Base-by-base conservation (phyloP, 2,888 invertebrate species). In the Seira musarum region DNA sequence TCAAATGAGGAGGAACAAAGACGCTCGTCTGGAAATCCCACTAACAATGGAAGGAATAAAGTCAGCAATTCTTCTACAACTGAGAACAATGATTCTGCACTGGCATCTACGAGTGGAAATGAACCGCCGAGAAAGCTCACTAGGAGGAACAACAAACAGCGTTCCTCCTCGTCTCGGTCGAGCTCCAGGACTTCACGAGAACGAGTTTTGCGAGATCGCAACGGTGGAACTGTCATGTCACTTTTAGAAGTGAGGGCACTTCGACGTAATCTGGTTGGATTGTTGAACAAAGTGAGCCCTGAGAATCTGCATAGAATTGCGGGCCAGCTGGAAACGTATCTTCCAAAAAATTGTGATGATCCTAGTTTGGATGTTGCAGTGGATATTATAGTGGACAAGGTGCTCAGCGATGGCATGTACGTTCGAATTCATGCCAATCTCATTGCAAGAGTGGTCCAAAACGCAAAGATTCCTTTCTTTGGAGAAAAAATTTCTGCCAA, bases 281-380 rank as follows among this genome's bases (percentile, higher is more conserved):
- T 83, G 19, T 25, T 86, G 49, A 86, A 86, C 71, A 84, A 84
- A 83, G 85, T 86, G 15, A 83, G 82, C 15, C 82, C 85, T 10
- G 77, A 78, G 13, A 85, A 84, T 64, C 66, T 86, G 68, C 81
- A 83, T 21, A 80, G 82, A 49, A 83, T 86, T 74, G 80, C 83
- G 2, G 81, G 77, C 5, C 81, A 84, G 40, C 61, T 84, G 19
- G 80, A 74, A 22, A 66, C 76, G 19, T 80, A 83, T 35, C 73
- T 86, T 25, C 79, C 80, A 53, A 80, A 72, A 17, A 75, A 81
- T 49, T 64, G 71, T 25, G 78, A 79, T 8, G 80, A 80, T 60
- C 69, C 74, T 6, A 68, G 73, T 15, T 60, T 85, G 79, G 83
- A 80, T 25, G 64, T 72, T 8, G 82, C 81, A 2, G 81, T 83